Conservation (phyloP, 1,140 invertebrate genomes). For the Asobara japonica region DNA sequence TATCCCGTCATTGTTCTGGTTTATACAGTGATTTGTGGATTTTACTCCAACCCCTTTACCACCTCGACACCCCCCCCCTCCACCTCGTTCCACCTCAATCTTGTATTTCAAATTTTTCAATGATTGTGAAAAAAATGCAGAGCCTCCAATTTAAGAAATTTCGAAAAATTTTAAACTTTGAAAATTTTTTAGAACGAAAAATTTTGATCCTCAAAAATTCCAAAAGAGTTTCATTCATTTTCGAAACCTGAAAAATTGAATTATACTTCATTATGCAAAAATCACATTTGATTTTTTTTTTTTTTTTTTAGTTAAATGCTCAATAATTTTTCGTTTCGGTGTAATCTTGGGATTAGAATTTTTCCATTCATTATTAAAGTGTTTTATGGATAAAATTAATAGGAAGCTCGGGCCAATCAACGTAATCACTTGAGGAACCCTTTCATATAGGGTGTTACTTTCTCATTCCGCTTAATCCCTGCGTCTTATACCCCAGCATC, state of each 20-base stretch:
- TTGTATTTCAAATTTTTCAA: slow-evolving; percentile 19
- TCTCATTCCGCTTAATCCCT: slow-evolving; percentile 34
- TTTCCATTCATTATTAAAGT: not conserved
- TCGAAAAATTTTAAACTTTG: too few species aligned
- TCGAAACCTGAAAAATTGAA: too few species aligned
- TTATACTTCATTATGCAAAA: too few species aligned
- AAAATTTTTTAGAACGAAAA: too few species aligned
- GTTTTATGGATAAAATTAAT: not conserved
- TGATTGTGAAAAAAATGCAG: too few species aligned
- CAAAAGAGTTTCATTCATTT: too few species aligned
- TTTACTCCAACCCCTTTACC: slow-evolving; percentile 47
- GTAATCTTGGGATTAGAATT: not conserved
- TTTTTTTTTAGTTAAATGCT: too few species aligned
- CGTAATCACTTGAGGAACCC: not conserved
- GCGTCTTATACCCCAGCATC: slow-evolving; percentile 30
- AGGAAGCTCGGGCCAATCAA: not conserved
- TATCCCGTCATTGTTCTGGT: slow-evolving; percentile 63
- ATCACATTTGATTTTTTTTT: slow-evolving; percentile 13
- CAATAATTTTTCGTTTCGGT: not conserved
- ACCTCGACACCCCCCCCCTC: slow-evolving; percentile 33
- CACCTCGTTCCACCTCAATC: slow-evolving; percentile 19
- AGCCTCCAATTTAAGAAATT: too few species aligned
- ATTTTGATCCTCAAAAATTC: too few species aligned
- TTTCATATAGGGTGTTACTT: slow-evolving; percentile 29
- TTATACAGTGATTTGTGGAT: slow-evolving; percentile 67